Percentiles rank a stretch among this genome's conserved stretches.
These are phyloP conservation scores for Platysternon megacephalum DNA, from an alignment of 2,113 vertebrate genomes.

Conservation along the genomic window DNA sequence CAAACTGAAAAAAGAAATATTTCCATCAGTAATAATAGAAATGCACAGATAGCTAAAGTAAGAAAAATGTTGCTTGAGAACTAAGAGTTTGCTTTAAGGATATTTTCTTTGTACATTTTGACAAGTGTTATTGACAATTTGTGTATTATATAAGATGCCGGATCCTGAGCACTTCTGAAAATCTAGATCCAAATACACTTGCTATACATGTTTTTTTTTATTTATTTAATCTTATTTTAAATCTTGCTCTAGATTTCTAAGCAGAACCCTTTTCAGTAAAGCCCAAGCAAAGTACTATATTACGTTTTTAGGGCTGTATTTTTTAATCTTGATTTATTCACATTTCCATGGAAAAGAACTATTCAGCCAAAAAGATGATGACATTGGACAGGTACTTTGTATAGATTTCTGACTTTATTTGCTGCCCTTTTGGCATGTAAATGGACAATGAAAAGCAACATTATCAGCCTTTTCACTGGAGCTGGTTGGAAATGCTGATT, in stretches of 20 bases:
- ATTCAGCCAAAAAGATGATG: not conserved
- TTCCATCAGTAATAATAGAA: not conserved
- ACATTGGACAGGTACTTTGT: not conserved
- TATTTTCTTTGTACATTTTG: not conserved
- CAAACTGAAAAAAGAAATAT: not conserved
- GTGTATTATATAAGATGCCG: not conserved
- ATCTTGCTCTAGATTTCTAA: accelerated
- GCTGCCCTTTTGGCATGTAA: not conserved
- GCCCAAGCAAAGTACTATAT: not conserved
- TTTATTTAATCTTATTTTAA: no score
- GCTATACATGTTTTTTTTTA: no score
- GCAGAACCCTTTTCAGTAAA: not conserved
- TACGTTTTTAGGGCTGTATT: not conserved
- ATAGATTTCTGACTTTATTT: not conserved
- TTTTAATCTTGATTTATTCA: not conserved
- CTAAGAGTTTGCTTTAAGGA: not conserved
- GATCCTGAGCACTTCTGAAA: not conserved
- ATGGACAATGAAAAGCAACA: not conserved
- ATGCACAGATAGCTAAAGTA: not conserved
- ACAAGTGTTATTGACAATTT: not conserved
- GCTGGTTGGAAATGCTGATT: no score
- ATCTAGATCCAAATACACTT: not conserved
- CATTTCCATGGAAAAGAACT: not conserved
- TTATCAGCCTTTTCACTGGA: not conserved
- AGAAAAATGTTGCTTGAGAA: not conserved